Conservation (phyloP, 2,888 invertebrate genomes). For the Caenorhabditis plicata region DNA sequence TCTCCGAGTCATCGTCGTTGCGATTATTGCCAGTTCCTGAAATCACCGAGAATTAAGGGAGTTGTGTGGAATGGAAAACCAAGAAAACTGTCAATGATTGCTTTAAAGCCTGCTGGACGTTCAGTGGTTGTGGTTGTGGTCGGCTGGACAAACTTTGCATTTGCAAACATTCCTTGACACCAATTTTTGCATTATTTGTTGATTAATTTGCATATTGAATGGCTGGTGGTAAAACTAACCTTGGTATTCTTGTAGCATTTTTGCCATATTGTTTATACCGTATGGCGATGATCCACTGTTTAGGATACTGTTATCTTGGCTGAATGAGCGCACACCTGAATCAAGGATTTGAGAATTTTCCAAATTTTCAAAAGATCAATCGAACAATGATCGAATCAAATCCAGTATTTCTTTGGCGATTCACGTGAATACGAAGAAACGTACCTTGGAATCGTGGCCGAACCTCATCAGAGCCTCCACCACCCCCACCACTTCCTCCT, state of each 20-base stretch:
- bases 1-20: conserved; percentile 26
- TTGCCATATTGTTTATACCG: conserved; percentile 36
- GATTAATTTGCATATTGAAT: conserved; percentile 3
- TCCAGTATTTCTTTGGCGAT: no score
- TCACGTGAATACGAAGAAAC: no score
- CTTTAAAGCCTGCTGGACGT: conserved; percentile 33
- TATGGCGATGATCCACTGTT: conserved; percentile 33
- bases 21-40: conserved; percentile 24
- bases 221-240: conserved; percentile 8
- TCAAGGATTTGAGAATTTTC: background rate
- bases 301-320: conserved; percentile 39
- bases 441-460: conserved; percentile 37
- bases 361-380: background rate
- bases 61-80: conserved; percentile 18
- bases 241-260: conserved; percentile 39
- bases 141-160: conserved; percentile 19
- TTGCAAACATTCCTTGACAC: conserved; percentile 31
- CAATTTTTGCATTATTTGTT: conserved; percentile 1
- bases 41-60: background rate
- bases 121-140: conserved; percentile 37
- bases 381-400: conserved; percentile 19
- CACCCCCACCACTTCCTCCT: conserved; percentile 17
- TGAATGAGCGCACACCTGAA: conserved; percentile 39
- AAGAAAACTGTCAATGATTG: conserved; percentile 45
- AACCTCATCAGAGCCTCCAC: conserved; percentile 15